Evolutionary conservation across 2,797 vertebrate species (phyloP), one percentile per base, ranked within the genome.

Genomic region (Macropodus opercularis): DNA sequence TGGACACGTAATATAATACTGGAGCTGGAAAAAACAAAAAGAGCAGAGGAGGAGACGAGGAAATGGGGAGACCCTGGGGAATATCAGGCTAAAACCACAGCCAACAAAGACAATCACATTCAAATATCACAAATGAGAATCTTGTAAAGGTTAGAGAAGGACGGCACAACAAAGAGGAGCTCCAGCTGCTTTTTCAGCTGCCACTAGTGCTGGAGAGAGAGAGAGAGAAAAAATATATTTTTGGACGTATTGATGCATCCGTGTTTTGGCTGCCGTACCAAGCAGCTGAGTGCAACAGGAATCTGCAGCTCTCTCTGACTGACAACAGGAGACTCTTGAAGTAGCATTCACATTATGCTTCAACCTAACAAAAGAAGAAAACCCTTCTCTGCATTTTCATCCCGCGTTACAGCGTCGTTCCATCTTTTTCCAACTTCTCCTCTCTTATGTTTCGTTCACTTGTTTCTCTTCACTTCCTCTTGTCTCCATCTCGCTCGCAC

Each of bases 211-310:
- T 1, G 24, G 22, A 17, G 58, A 64, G 69, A 66, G n/a, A n/a
- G n/a, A n/a, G n/a, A n/a, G 8, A 1, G 46, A 68, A n/a, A n/a
- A n/a, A n/a, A n/a, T n/a, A 73, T 77, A 65, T 81, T 86, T 70
- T 68, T 60, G 59, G 58, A 67, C 21, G 7, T n/a, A n/a, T 38
- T 75, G 62, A 69, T 56, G 60, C 43, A 54, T 60, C 67, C 21
- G 42, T 57, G 58, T 47, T 73, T 68, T 31, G 39, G 62, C 39
- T 63, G 71, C 51, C 52, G 56, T 63, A 57, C 51, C 26, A 47
- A 69, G 50, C 58, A 59, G 64, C 51, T 0, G 31, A 62, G 59
- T 56, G 69, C 67, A 70, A 70, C 52, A 60, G 5, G 51, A 73
- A 80, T 52, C 69, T 42, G 65, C 51, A 64, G 54, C 24, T 58